A percentile compares a stretch with the other conserved stretches of the same genome.
Evolutionary conservation across 2,888 invertebrate species (phyloP).

Genomic region (Scaeva pyrastri): DNA sequence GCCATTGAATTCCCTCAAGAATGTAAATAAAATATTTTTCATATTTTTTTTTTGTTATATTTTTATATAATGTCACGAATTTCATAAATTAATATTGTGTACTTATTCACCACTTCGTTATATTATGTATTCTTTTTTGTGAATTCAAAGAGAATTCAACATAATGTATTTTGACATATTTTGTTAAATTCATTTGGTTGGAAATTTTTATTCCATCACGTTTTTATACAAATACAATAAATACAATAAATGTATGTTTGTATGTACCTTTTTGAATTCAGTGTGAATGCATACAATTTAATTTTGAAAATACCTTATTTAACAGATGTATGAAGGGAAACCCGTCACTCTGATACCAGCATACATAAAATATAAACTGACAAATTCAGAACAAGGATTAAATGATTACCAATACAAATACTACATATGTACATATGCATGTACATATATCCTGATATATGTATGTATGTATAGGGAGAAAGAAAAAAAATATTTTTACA

Average conservation of each 20-base stretch:
- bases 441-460: conserved; percentile 30
- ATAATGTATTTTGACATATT: neutral
- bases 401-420: conserved; percentile 7
- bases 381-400: conserved; percentile 45
- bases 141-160: conserved; percentile 3
- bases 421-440: too few relatives aligned
- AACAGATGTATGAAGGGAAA: conserved; percentile 31
- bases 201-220: conserved; percentile 22
- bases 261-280: neutral
- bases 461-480: too few relatives aligned
- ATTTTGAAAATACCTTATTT: conserved; percentile 12
- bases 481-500: conserved; percentile 37
- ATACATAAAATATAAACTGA: neutral
- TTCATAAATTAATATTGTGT: neutral
- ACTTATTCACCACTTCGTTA: neutral
- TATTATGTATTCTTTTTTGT: neutral
- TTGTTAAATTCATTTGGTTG: neutral
- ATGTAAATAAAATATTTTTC: too few relatives aligned
- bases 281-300: conserved; percentile 2
- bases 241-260: too few relatives aligned
- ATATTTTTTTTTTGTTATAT: too few relatives aligned
- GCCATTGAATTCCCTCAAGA: too few relatives aligned
- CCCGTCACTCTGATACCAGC: conserved; percentile 24
- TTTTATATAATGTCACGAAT: neutral
- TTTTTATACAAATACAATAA: neutral